A percentile compares a stretch with the other conserved stretches of the same genome.
These are phyloP conservation scores for Corythaixoides concolor DNA, from an alignment of 2,113 vertebrate species.

Conservation along the genomic window DNA sequence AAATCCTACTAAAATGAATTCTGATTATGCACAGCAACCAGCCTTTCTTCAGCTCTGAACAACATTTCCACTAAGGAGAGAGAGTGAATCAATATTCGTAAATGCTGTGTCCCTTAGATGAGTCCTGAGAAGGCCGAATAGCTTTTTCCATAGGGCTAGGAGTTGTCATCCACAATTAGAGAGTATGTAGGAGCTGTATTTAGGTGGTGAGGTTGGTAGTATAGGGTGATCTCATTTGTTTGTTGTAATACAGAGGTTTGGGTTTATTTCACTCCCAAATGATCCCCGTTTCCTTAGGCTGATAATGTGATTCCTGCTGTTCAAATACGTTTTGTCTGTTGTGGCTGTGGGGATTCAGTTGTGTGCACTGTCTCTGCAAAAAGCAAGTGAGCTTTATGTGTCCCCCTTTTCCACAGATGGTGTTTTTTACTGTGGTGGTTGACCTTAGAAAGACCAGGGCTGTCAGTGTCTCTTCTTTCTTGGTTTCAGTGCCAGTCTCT, in stretches of 20 bases:
- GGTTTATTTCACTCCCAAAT: neutral
- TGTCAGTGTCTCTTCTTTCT: neutral
- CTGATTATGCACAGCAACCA: neutral
- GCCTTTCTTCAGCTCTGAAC: conserved; percentile 9
- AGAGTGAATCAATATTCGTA: neutral
- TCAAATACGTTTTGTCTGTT: neutral
- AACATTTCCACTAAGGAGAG: neutral
- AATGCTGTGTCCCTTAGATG: neutral
- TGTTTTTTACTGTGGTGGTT: neutral
- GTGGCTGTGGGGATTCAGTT: neutral
- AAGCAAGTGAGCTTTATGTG: neutral
- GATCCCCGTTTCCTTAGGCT: neutral
- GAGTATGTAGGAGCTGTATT: neutral
- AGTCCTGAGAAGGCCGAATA: neutral
- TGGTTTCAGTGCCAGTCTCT: neutral
- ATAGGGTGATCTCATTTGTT: neutral
- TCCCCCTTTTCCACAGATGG: neutral
- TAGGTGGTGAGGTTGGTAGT: neutral
- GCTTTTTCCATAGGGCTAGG: neutral
- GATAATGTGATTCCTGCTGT: neutral
- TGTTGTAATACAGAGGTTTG: neutral
- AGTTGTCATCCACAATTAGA: neutral
- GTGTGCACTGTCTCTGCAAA: neutral
- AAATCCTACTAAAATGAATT: neutral
- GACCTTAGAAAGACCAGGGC: neutral